Percentiles rank a stretch among this genome's conserved stretches.
Conservation (phyloP, 37 sponge, comb jelly and placozoan genomes). For the Bolinopsis microptera region DNA sequence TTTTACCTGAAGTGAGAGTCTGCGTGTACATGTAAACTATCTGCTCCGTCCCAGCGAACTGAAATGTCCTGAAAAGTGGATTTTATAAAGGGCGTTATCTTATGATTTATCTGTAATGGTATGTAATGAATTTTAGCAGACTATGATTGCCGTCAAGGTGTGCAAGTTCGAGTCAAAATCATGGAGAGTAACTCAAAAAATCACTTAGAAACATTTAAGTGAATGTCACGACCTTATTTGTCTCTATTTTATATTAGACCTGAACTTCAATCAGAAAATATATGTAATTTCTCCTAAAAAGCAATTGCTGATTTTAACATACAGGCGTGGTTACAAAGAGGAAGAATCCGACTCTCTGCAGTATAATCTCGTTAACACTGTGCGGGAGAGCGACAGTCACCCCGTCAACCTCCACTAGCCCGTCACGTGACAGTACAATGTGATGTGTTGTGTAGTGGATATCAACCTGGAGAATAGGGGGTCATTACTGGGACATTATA, state of each 20-base stretch:
- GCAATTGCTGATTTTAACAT: too few species aligned
- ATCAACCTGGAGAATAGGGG: background rate
- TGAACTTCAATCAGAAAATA: too few species aligned
- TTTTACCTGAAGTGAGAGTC: background rate
- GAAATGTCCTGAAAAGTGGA: conserved; percentile 13
- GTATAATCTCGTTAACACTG: background rate
- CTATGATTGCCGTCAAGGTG: too few species aligned
- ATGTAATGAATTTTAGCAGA: too few species aligned
- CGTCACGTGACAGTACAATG: background rate
- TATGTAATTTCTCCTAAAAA: too few species aligned
- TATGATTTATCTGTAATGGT: too few species aligned
- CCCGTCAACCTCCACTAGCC: background rate
- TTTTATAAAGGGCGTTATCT: background rate
- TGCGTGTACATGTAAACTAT: background rate
- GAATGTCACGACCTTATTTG: too few species aligned
- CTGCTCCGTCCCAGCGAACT: conserved; percentile 3
- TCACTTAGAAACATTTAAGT: too few species aligned
- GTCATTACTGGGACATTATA: too few species aligned
- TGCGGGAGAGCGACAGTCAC: background rate
- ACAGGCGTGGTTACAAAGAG: background rate
- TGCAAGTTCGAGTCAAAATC: too few species aligned
- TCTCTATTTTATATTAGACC: too few species aligned
- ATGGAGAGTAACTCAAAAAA: too few species aligned
- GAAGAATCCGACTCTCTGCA: background rate
- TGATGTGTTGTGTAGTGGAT: background rate